These are phyloP conservation scores for Leuciscus waleckii DNA, from an alignment of 2,797 vertebrate species.

Conservation along the genomic window DNA sequence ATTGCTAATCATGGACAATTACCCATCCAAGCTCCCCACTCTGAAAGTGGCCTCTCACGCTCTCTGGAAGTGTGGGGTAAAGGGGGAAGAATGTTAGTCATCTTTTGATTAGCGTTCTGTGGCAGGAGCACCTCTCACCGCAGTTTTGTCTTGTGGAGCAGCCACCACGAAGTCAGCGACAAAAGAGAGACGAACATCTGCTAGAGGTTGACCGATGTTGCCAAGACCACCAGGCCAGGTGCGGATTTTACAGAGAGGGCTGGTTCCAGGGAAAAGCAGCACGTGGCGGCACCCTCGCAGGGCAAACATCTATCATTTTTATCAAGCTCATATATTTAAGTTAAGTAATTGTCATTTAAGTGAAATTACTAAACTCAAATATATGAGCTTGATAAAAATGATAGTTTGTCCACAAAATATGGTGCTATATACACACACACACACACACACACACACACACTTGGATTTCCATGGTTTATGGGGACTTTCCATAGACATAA, in stretches of 20 bases:
- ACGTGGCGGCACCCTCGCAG: constrained; percentile 35
- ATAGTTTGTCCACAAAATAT: neutral
- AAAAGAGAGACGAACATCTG: constrained; percentile 83
- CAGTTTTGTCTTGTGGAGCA: constrained; percentile 80
- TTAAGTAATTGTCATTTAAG: too few relatives aligned
- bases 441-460: neutral
- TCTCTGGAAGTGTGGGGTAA: constrained; percentile 59
- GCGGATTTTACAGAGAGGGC: constrained; percentile 68
- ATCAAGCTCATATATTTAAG: too few relatives aligned
- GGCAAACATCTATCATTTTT: constrained; percentile 30
- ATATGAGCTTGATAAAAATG: too few relatives aligned
- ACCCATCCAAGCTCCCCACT: constrained; percentile 79
- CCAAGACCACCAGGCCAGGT: constrained; percentile 79
- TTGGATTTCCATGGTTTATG: neutral
- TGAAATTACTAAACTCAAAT: too few relatives aligned
- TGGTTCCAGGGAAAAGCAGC: constrained; percentile 54
- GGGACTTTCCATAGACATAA: neutral
- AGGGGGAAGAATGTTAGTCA: constrained; percentile 49
- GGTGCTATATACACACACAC: neutral
- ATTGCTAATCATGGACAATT: constrained; percentile 90
- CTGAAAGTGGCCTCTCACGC: constrained; percentile 81
- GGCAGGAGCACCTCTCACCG: constrained; percentile 74
- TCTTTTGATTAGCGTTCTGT: constrained; percentile 74
- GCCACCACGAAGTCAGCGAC: constrained; percentile 78
- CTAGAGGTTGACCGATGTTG: constrained; percentile 65